Base-by-base conservation (phyloP, 2,888 invertebrate species). In the Synergus laeviventris region DNA sequence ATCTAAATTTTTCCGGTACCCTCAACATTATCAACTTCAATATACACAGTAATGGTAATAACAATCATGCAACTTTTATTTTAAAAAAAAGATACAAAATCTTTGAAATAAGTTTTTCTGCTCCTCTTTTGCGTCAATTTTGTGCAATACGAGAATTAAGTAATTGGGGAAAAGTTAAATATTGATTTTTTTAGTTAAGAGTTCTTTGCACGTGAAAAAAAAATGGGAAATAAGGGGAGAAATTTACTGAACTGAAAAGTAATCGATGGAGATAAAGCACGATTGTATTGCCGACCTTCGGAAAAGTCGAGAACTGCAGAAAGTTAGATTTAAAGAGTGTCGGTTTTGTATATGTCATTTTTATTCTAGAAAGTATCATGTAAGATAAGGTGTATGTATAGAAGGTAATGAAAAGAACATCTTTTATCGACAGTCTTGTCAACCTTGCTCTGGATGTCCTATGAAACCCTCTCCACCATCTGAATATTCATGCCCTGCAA, bases 391-490 rank as follows among this genome's bases (percentile, higher is more conserved):
- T 59, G 11, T 24, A 59, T 24, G 7, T 24, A n/a, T n/a, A 59
- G 21, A 14, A 21, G 59, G 59, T 24, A 59, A 59, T 59, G 24
- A 21, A 59, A 59, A 59, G 4, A 11, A 24, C 24, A 14, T 60
- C 11, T 59, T 59, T 59, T 59, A 59, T 59, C 24, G 24, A 74
- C 59, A 86, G 86, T 81, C 82, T 74, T 83, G 81, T 76, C 81
- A 81, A 60, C 79, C 81, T 21, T 78, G 80, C 18, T 81, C 82
- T 31, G 84, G 82, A 75, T 85, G 83, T 66, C 81, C 82, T 9
- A 77, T 74, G 78, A 81, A 78, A 77, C 80, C 81, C 4, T n/a
- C n/a, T n/a, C 79, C 79, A 62, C 84, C 81, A 31, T 82, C 81
- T 16, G 77, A 76, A 75, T 14, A 74, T 5, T 42, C 78, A 7